These are phyloP conservation scores for Chaetura pelagica DNA, from an alignment of 2,113 vertebrate species.

Conservation along the genomic window DNA sequence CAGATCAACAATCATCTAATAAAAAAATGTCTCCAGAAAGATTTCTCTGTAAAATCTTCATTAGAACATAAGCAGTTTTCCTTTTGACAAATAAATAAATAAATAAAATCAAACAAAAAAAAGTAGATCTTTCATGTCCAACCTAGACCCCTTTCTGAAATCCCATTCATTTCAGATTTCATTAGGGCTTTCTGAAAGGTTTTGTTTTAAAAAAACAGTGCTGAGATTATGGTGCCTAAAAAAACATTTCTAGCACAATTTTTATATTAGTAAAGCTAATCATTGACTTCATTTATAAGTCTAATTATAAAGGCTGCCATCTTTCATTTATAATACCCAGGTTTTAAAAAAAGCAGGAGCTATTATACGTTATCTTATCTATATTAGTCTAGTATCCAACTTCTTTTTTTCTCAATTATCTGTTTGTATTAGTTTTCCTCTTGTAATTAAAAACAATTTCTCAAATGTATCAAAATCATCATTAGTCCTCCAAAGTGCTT, in stretches of 20 bases:
- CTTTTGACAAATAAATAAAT: background rate
- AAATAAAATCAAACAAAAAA: background rate
- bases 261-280: background rate
- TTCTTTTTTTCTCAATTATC: background rate
- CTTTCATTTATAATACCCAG: background rate
- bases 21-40: background rate
- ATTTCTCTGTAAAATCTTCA: background rate
- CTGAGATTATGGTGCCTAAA: background rate
- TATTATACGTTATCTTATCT: background rate
- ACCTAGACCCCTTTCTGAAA: background rate
- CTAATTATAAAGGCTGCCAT: background rate
- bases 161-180: background rate
- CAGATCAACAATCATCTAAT: background rate
- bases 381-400: background rate
- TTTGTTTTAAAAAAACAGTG: background rate
- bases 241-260: background rate
- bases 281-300: background rate
- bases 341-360: background rate
- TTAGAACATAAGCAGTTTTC: background rate
- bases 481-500: background rate
- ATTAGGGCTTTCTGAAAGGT: background rate
- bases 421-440: background rate
- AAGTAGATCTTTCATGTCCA: background rate
- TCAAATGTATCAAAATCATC: background rate
- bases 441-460: background rate